phyloP scores from a whole-genome alignment of 2,113 vertebrate species.

The Tamias sibiricus region DNA sequence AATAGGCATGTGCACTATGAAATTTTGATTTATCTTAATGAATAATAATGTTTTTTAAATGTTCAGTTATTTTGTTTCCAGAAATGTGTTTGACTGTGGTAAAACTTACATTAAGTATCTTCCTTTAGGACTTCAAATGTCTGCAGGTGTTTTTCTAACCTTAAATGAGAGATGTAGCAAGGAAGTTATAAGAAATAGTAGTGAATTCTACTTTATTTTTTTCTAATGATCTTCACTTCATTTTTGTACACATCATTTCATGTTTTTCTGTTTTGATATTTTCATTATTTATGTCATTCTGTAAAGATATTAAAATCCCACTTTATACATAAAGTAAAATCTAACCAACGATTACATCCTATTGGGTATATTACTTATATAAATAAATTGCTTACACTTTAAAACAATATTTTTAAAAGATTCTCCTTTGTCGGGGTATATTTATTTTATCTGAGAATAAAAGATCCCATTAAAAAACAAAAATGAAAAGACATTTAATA shows the following conservation, averaged over 20 bases:
- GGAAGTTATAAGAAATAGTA: slow-evolving; percentile 44
- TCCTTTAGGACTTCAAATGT: slow-evolving; percentile 63
- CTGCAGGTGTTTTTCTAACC: slow-evolving; percentile 53
- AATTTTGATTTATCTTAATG: not conserved
- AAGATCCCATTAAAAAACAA: slow-evolving; percentile 35
- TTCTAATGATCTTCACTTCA: slow-evolving; percentile 40
- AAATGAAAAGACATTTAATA: slow-evolving; percentile 20
- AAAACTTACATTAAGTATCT: slow-evolving; percentile 40
- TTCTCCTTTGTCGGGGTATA: not conserved
- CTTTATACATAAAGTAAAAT: slow-evolving; percentile 45
- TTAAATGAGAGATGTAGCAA: slow-evolving; percentile 43
- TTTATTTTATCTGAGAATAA: not conserved
- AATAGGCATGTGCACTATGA: not conserved
- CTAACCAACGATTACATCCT: not conserved
- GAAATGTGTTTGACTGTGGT: not conserved
- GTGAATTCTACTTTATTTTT: slow-evolving; percentile 14
- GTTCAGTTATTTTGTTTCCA: slow-evolving; percentile 42
- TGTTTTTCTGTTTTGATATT: slow-evolving; percentile 39
- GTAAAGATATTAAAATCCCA: slow-evolving; percentile 44
- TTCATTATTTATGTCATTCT: not conserved
- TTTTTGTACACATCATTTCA: slow-evolving; percentile 26
- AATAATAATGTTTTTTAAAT: not conserved
- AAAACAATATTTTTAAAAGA: not conserved
- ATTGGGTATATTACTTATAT: not conserved
- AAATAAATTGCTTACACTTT: slow-evolving; percentile 30